Percentiles rank a stretch among this genome's conserved stretches.
Conservation (phyloP, 2,797 vertebrate species). For the Pangasius krempfi region DNA sequence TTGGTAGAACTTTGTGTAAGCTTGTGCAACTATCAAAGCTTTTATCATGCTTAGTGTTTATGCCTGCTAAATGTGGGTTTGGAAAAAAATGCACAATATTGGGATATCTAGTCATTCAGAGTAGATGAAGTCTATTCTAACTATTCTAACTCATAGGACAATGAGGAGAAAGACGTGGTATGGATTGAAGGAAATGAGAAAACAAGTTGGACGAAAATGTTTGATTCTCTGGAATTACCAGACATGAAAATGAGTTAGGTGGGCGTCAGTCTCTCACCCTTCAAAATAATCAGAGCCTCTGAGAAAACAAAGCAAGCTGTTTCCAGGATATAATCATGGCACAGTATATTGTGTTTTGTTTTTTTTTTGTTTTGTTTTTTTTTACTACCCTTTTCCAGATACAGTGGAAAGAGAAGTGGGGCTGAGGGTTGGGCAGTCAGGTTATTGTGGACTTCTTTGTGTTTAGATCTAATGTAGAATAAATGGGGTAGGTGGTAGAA, state of each 20-base stretch:
- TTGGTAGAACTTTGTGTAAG: not conserved
- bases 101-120: not conserved
- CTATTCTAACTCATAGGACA: not conserved
- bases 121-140: not conserved
- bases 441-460: not conserved
- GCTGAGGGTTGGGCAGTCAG: not conserved
- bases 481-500: not conserved
- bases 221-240: not conserved
- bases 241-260: not conserved
- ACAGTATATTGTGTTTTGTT: conserved; percentile 39
- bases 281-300: conserved; percentile 27
- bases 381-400: conserved; percentile 35
- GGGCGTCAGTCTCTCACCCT: not conserved
- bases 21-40: not conserved
- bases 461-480: conserved; percentile 14
- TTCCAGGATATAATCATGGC: conserved; percentile 54
- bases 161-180: conserved; percentile 20
- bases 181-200: conserved; percentile 9
- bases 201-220: not conserved
- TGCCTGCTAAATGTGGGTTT: not conserved
- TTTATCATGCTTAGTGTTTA: not conserved
- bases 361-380: conserved; percentile 16
- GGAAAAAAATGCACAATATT: not conserved
- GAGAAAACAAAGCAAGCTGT: conserved; percentile 49
- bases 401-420: conserved; percentile 2